A percentile compares a stretch with the other conserved stretches of the same genome.
These are phyloP conservation scores for Protonemura montana DNA, from an alignment of 2,888 invertebrate genomes.

Conservation along the genomic window DNA sequence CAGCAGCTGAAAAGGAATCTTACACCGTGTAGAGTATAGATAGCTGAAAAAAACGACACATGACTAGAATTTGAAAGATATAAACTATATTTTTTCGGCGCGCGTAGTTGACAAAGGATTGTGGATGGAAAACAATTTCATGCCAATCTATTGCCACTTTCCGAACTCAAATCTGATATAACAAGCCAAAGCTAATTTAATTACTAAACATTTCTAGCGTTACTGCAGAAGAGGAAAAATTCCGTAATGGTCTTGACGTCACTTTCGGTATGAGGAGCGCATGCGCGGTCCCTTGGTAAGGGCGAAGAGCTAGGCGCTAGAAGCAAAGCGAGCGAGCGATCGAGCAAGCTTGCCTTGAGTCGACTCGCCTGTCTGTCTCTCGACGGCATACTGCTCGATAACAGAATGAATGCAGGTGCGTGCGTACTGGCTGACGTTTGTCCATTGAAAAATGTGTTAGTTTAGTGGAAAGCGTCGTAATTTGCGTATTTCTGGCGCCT, in stretches of 20 bases:
- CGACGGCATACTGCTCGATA: neutral
- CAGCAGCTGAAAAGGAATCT: neutral
- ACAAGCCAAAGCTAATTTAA: conserved; percentile 14
- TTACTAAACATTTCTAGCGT: conserved; percentile 9
- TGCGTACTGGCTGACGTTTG: neutral
- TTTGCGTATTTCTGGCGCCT: neutral
- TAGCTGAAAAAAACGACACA: neutral
- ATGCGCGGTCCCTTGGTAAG: conserved; percentile 47
- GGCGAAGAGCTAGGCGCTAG: conserved; percentile 41
- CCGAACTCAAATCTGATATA: neutral
- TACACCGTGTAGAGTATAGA: neutral
- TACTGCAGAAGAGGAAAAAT: conserved; percentile 44
- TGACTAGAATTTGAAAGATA: neutral
- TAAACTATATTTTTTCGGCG: neutral
- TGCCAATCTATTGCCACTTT: neutral
- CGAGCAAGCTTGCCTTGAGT: neutral
- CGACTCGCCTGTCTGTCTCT: no score
- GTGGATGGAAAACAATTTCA: neutral
- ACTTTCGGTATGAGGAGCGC: conserved; percentile 40
- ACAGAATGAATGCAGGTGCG: conserved; percentile 4
- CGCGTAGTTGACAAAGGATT: neutral
- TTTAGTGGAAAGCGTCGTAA: neutral
- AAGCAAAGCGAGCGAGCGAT: neutral
- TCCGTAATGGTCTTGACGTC: conserved; percentile 46
- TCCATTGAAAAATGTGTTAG: neutral